Evolutionary conservation across 1,140 invertebrate genomes (phyloP).

Genomic region (Micrasema longulum): DNA sequence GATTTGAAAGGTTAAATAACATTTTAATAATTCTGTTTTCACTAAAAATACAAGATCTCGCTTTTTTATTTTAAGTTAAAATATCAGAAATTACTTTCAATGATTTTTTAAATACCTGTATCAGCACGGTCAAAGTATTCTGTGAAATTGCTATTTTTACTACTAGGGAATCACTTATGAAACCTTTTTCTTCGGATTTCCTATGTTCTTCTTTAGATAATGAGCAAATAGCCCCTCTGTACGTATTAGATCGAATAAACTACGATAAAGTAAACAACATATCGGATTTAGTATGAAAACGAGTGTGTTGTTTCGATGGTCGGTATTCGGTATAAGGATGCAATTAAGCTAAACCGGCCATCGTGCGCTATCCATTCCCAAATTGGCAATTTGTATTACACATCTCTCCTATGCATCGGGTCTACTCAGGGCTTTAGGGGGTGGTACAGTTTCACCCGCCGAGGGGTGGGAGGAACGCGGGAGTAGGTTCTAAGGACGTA

Average conservation of each 20-base stretch:
- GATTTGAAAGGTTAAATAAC: too few species aligned
- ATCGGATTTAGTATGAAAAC: conserved; percentile 28
- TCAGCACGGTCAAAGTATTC: too few species aligned
- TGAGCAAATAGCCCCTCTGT: not conserved
- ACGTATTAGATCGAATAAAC: not conserved
- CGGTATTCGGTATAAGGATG: conserved; percentile 50
- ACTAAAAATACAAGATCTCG: too few species aligned
- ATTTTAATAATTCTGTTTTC: too few species aligned
- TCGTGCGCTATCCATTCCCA: conserved; percentile 52
- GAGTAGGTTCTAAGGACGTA: not conserved
- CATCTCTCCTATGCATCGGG: conserved; percentile 47
- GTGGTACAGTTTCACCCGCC: not conserved
- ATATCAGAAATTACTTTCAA: too few species aligned
- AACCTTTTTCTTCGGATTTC: too few species aligned
- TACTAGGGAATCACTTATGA: too few species aligned
- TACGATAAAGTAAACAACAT: conserved; percentile 3
- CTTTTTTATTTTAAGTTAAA: too few species aligned
- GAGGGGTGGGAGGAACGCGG: not conserved
- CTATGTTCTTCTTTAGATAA: not conserved
- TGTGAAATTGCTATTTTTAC: too few species aligned
- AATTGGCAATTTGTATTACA: conserved; percentile 55
- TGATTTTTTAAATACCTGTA: too few species aligned
- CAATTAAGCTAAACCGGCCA: conserved; percentile 53
- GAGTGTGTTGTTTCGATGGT: conserved; percentile 23
- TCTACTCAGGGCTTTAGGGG: not conserved